Evolutionary conservation across 2,888 invertebrate species (phyloP), one percentile per base, ranked within the genome.

Genomic region (Cheilosia scutellata): DNA sequence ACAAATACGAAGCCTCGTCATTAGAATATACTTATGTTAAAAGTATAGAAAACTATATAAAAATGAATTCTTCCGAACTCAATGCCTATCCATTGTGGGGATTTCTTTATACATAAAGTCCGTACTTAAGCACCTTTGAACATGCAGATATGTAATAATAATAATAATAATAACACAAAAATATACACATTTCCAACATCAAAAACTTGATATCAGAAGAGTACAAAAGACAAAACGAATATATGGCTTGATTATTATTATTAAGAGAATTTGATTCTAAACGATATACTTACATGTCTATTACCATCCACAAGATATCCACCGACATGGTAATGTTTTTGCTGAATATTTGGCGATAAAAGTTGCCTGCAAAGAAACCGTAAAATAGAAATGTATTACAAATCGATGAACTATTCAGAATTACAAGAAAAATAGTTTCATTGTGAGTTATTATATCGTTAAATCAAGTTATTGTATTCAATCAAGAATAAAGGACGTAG

Each of bases 321-420:
- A 91, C 96, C 96, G 86, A 95, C 94, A 91, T 98, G 95, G 93
- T 96, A 97, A 93, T 97, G 97, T 91, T 96, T 97, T 93, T 98
- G 98, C 93, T 96, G 95, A 91, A 98, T 94, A 93, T 98, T 98
- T 87, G 98, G 98, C 92, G 98, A 97, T 93, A 98, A 95, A 92
- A 98, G 95, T 96, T 97, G 97, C 92, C 97, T 97, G 95, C 60
- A 95, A 95, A 91, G 92, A 93, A 93, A 89, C 87, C 88, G 33
- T 57, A 68, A 49, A 76, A 71, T 11, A 57, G 33, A 40, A 58
- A 37, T 75, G 66, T 75, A 75, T 66, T 66, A 66, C 57, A 37
- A 47, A 75, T 66, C 57, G 58, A 75, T 57, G 11, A 44, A 20
- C 11, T 29, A 27, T n/a, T 29, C 1, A 27, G 5, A 51, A 51